These are phyloP conservation scores for Pluvialis apricaria DNA, from an alignment of 2,113 vertebrate species.

Conservation along the genomic window DNA sequence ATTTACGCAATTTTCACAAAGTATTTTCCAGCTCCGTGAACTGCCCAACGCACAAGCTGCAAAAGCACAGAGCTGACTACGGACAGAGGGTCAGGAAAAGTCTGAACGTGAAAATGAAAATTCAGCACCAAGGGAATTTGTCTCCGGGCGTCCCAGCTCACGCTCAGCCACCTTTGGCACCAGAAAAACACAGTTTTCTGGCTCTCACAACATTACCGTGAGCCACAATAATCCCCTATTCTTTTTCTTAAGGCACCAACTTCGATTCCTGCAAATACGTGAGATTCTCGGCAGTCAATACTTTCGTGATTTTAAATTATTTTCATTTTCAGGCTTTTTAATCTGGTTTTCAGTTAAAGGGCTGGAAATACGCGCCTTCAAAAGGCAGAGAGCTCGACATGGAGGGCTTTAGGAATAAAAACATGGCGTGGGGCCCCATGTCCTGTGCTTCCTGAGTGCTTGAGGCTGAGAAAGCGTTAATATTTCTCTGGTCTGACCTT, in stretches of 20 bases:
- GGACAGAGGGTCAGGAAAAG: neutral
- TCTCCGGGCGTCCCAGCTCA: neutral
- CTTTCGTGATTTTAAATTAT: neutral
- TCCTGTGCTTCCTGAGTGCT: neutral
- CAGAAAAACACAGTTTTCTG: neutral
- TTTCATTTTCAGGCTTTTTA: neutral
- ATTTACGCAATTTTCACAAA: neutral
- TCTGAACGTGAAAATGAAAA: neutral
- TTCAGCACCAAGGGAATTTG: neutral
- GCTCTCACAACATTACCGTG: neutral
- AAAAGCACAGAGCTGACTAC: too few species aligned
- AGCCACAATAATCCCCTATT: neutral
- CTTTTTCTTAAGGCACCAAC: neutral
- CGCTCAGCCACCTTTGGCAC: neutral
- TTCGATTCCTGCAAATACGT: rapidly evolving
- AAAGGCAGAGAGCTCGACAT: neutral
- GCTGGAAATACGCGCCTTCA: rapidly evolving
- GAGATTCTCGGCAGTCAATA: neutral
- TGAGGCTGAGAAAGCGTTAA: neutral
- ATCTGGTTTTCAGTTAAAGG: neutral
- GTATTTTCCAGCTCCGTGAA: neutral
- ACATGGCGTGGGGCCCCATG: rapidly evolving
- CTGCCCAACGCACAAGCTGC: neutral
- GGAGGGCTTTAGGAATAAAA: neutral
- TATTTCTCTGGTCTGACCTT: neutral